Percentiles rank a stretch among this genome's conserved stretches.
Evolutionary conservation across 35 echinoderm and acorn worm species (phyloP).

Genomic region (Lytechinus pictus): DNA sequence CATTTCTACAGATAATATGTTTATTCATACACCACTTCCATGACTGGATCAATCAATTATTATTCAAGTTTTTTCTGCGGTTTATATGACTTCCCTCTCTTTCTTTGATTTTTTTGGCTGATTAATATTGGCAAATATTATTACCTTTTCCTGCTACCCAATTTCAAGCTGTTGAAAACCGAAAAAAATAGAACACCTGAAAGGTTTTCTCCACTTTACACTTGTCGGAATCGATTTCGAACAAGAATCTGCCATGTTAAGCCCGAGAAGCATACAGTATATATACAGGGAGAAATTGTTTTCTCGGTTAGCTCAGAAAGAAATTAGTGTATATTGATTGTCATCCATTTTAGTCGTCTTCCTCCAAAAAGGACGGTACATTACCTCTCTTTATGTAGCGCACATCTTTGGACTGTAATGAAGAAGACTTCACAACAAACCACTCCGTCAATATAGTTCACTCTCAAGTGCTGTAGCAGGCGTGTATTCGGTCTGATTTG

Average conservation of each 20-base stretch:
- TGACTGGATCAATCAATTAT: not conserved
- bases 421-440: conserved; percentile 3
- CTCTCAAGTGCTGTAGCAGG: not conserved
- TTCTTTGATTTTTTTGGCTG: not conserved
- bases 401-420: not conserved
- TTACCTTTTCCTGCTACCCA: not conserved
- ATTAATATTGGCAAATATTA: not conserved
- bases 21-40: not conserved
- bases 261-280: not conserved
- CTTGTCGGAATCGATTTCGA: not conserved
- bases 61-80: not conserved
- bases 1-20: not conserved
- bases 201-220: not conserved
- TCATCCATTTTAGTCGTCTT: not conserved
- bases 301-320: not conserved
- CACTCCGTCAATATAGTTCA: not conserved
- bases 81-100: not conserved
- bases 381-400: not conserved
- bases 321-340: conserved; percentile 6
- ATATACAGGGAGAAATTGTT: not conserved
- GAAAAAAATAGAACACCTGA: not conserved
- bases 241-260: not conserved
- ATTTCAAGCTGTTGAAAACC: not conserved
- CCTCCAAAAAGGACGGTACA: not conserved
- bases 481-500: not conserved